Conservation (phyloP, 2,888 invertebrate species). For the Orchesellides sinensis region DNA sequence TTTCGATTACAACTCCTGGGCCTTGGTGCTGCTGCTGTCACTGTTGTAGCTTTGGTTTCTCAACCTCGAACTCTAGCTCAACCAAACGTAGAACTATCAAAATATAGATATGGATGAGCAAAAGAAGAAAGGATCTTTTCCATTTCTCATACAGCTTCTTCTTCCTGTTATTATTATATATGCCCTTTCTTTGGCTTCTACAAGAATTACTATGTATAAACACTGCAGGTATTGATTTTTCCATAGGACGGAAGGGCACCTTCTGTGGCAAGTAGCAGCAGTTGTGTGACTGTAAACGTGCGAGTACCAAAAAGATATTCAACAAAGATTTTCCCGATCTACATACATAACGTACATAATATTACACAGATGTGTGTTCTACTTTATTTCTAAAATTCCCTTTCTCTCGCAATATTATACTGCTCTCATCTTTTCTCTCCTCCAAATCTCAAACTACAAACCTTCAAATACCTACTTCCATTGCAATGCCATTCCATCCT, state of each 20-base stretch:
- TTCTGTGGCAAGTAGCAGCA: slow-evolving; percentile 53
- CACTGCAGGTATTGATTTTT: slow-evolving; percentile 71
- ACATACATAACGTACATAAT: no score
- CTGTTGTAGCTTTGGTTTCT: slow-evolving; percentile 36
- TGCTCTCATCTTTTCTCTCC: slow-evolving; percentile 51
- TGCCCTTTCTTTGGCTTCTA: slow-evolving; percentile 57
- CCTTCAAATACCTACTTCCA: slow-evolving; percentile 41
- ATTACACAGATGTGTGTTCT: slow-evolving; percentile 71
- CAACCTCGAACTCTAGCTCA: slow-evolving; percentile 56
- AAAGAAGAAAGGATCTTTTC: slow-evolving; percentile 39
- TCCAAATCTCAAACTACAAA: slow-evolving; percentile 51
- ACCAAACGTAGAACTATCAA: slow-evolving; percentile 24
- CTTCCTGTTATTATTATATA: slow-evolving; percentile 30
- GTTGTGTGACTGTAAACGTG: background rate
- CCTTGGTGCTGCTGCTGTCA: slow-evolving; percentile 24
- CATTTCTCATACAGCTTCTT: slow-evolving; percentile 40
- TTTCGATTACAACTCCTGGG: slow-evolving; percentile 57
- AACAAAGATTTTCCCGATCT: slow-evolving; percentile 70
- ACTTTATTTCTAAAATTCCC: slow-evolving; percentile 45
- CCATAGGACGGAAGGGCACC: slow-evolving; percentile 68
- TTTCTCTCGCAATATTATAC: slow-evolving; percentile 43
- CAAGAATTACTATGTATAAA: slow-evolving; percentile 30
- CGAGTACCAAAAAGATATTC: slow-evolving; percentile 41
- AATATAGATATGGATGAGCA: slow-evolving; percentile 51
- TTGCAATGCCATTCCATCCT: slow-evolving; percentile 28